Percentiles rank a stretch among this genome's conserved stretches.
phyloP scores from a whole-genome alignment of 2,888 invertebrate genomes.

The Pyralis farinalis region DNA sequence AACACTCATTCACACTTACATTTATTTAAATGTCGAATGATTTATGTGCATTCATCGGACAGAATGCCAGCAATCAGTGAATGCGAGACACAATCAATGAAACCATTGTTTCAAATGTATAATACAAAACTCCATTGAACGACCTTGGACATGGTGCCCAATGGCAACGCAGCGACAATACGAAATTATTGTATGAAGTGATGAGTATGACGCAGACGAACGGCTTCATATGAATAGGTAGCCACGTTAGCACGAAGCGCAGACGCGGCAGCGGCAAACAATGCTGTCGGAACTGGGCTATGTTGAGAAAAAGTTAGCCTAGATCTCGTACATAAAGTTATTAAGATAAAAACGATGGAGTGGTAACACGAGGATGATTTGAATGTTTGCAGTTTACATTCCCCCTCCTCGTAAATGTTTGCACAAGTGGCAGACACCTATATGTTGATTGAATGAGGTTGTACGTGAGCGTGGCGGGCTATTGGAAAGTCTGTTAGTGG shows the following conservation, averaged over 20 bases:
- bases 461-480: slow-evolving; percentile 1
- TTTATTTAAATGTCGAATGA: slow-evolving; percentile 12
- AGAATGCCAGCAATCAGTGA: slow-evolving; percentile 28
- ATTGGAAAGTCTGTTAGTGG: slow-evolving; percentile 1
- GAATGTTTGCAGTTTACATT: no score
- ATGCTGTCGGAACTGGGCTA: no score
- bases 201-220: slow-evolving; percentile 33
- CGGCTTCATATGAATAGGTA: neutral
- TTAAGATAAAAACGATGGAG: no score
- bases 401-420: no score
- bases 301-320: no score
- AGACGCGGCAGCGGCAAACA: neutral
- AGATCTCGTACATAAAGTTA: no score
- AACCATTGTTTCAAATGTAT: slow-evolving; percentile 38
- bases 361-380: no score
- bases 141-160: slow-evolving; percentile 15
- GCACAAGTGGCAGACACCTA: no score
- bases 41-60: slow-evolving; percentile 13
- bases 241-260: neutral
- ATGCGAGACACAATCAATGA: slow-evolving; percentile 37
- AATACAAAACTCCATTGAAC: neutral
- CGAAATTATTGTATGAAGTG: slow-evolving; percentile 9
- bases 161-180: slow-evolving; percentile 14
- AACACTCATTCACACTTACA: no score
- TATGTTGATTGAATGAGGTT: neutral